Conservation (phyloP, 2,797 vertebrate species). For the Xiphophorus birchmanni region DNA sequence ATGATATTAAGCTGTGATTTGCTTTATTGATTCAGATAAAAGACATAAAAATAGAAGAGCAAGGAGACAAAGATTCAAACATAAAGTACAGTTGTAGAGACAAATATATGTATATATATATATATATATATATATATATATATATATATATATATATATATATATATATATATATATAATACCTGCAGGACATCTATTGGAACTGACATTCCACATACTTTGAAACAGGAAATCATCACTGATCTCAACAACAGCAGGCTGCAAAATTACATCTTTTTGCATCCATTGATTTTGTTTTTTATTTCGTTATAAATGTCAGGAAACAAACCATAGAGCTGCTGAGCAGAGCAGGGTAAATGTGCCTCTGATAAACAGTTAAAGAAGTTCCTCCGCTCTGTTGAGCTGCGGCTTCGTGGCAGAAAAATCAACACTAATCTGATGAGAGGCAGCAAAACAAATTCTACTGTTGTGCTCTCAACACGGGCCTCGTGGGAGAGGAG, state of each 20-base stretch:
- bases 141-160: background rate
- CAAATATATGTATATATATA: conserved; percentile 10
- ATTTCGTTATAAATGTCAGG: conserved; percentile 84
- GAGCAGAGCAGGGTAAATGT: conserved; percentile 75
- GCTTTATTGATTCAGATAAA: conserved; percentile 35
- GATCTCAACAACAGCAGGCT: conserved; percentile 71
- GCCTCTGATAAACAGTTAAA: conserved; percentile 86
- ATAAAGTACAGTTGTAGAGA: conserved; percentile 22
- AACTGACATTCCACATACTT: conserved; percentile 70
- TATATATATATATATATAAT: background rate
- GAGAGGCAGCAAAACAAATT: conserved; percentile 89
- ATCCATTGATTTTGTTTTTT: conserved; percentile 86
- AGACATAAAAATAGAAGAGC: conserved; percentile 24
- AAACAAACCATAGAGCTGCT: conserved; percentile 77
- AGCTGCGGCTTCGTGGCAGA: conserved; percentile 81
- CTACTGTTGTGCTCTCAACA: conserved; percentile 77
- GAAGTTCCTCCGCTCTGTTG: conserved; percentile 84
- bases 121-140: background rate
- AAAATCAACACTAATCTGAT: conserved; percentile 95
- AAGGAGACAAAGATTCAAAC: conserved; percentile 32
- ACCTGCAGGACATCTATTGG: conserved; percentile 13
- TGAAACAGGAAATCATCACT: conserved; percentile 67
- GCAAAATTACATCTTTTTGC: conserved; percentile 74
- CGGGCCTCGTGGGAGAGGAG: conserved; percentile 54
- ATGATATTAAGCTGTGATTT: conserved; percentile 40